Base-by-base conservation (phyloP, 2,113 vertebrate genomes). In the Neomonachus schauinslandi region DNA sequence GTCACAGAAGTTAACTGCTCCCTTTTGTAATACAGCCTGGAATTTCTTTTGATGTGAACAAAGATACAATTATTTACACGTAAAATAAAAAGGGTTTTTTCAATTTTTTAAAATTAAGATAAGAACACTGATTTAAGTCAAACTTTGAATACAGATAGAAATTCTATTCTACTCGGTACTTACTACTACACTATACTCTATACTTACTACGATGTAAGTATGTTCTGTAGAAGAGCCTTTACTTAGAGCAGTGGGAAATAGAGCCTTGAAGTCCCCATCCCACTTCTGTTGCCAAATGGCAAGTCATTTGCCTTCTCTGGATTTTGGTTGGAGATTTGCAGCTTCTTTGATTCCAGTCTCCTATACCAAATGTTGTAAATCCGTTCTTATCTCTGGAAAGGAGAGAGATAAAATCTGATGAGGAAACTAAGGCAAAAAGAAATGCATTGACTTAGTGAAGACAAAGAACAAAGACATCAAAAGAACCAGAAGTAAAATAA, bases 1-100 rank as follows among this genome's bases (percentile, higher is more conserved):
- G 93, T 95, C 94, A 98, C 93, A 96, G 22, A 98, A 98, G 72
- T 94, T 24, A 91, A 85, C 92, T 92, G 22, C 96, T 57, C 67
- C 95, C 79, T 74, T 88, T 76, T 90, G 81, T 83, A 94, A 90
- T 26, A 8, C 51, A 86, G 33, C 71, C 36, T 88, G 85, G n/a
- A 69, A 96, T 98, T 79, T 96, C 83, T 80, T 97, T 97, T 53
- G 22, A 91, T 95, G 33, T 87, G 96, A 90, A 95, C 89, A 96
- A 88, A 69, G 7, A 88, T n/a, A 79, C 0, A 2, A 49, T 69
- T n/a, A 95, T 96, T 97, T 89, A 79, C 57, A 97, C 77, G 7
- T 36, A 81, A 95, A 89, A 33, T 26, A 72, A 85, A 93, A 81
- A 85, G 12, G 15, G 0, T 46, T 49, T 76, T 28, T 49, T 93